Percentiles rank a stretch among this genome's conserved stretches.
Evolutionary conservation across 2,888 invertebrate species (phyloP).

Genomic region (Brenthis daphne): DNA sequence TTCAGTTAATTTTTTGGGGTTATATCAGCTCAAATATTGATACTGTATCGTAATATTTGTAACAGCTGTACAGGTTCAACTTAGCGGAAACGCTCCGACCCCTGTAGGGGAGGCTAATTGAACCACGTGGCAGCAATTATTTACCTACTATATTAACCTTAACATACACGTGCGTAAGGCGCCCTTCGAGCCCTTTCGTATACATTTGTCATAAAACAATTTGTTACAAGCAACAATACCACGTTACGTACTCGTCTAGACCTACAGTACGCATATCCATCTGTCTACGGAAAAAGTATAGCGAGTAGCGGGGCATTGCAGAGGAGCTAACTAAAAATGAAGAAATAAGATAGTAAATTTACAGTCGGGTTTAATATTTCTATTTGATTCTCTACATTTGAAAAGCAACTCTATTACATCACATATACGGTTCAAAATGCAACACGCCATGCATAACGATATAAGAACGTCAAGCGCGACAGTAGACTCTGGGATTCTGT

Average conservation of each 20-base stretch:
- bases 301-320: conserved; percentile 70
- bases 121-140: conserved; percentile 79
- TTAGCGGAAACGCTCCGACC: conserved; percentile 61
- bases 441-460: conserved; percentile 43
- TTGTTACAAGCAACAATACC: conserved; percentile 21
- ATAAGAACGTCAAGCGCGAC: conserved; percentile 55
- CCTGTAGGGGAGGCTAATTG: conserved; percentile 68
- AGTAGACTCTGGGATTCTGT: conserved; percentile 45
- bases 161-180: conserved; percentile 66
- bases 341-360: conserved; percentile 77
- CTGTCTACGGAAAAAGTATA: conserved; percentile 47
- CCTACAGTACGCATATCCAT: conserved; percentile 34
- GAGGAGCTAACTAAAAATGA: conserved; percentile 77
- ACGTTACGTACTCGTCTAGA: conserved; percentile 27
- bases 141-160: conserved; percentile 54
- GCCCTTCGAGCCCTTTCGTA: conserved; percentile 37
- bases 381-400: conserved; percentile 40
- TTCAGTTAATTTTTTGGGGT: background rate
- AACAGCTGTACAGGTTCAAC: conserved; percentile 55
- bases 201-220: conserved; percentile 22
- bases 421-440: conserved; percentile 54
- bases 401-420: conserved; percentile 56
- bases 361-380: conserved; percentile 75
- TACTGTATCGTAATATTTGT: conserved; percentile 44
- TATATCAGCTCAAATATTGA: background rate